Base-by-base conservation (phyloP, 1,140 invertebrate genomes). In the Augochlora pura region DNA sequence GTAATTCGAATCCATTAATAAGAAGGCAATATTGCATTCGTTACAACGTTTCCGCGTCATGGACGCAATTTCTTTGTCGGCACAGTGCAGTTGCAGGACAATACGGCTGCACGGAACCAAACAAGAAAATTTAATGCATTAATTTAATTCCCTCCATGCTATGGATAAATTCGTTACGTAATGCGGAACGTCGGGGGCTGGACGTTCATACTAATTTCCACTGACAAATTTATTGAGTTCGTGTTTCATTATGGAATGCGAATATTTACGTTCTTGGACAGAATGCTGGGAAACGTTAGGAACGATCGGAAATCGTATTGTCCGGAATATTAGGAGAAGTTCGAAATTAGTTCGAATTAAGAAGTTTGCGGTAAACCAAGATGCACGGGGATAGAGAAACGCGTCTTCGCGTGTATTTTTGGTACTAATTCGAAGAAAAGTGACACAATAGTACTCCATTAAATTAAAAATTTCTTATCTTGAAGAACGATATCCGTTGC, bases 181-280 rank as follows among this genome's bases (percentile, higher is more conserved):
- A 72, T 63, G 42, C 59, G 39, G n/a, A 63, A 63, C 25, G 23
- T 63, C 32, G 39, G 2, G 8, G 21, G 49, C 10, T 54, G 52
- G 46, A 54, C n/a, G 62, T 10, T 23, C 10, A 7, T 25, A n/a
- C 32, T 65, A 74, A 65, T 74, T 65, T 23, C 32, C 18, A 21
- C 16, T 27, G 16, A 9, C n/a, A 23, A 42, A 74, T 74, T 74
- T 74, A 74, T 74, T 27, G 62, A 27, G 12, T 49, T 73, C 23
- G 12, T 39, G 27, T 63, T 73, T 73, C 39, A 63, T 73, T 73
- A 63, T 21, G 42, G 27, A 16, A 39, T 21, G 39, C 65, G 72
- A 74, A 74, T 74, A 74, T 74, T 74, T 65, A 65, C 14, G 25
- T 18, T 25, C 14, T 10, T 9, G 4, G 18, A 49, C 38, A 38